Evolutionary conservation across 2,797 vertebrate genomes (phyloP), one percentile per base, ranked within the genome.

Genomic region (Pogoniulus pusillus): DNA sequence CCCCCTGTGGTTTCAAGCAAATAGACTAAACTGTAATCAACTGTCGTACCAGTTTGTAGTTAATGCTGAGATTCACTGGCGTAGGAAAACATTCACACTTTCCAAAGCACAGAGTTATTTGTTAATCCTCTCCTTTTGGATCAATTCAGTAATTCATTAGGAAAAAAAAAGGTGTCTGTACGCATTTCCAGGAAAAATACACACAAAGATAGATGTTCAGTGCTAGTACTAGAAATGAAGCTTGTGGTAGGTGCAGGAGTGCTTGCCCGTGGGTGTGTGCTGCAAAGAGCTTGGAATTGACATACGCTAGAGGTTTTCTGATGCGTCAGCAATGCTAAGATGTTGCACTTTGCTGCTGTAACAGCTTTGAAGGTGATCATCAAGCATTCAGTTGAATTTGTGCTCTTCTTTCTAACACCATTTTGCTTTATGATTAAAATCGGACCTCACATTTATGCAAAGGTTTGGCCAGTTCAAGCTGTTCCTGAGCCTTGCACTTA

Each of bases 341-440:
- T 82, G 78, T 92, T 93, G 86, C 69, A 23, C 95, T 94, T 89
- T 71, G 81, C 73, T 78, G 84, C 84, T 83, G 64, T 90, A 90
- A 90, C 86, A 69, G 23, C 75, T 90, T 81, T 87, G 94, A 91
- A 93, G 88, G 93, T 73, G 93, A 92, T 93, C 91, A 86, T 84
- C 81, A 87, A 62, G 75, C 49, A n/a, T 70, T 90, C 86, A 6
- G 65, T 91, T 41, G 84, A 78, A 82, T 91, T 80, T 87, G 47
- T 81, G 12, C 58, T 71, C 68, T 39, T 86, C 68, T 84, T 77
- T 77, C 83, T 75, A 82, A 32, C 34, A 23, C 75, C 17, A 3
- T 60, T 89, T 71, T 69, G 22, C 35, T 57, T 45, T 55, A 70
- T 64, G 66, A 62, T 66, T 53, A 90, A 93, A 85, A 78, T 45